phyloP scores from a whole-genome alignment of 2,113 vertebrate species.

The Nestor notabilis region DNA sequence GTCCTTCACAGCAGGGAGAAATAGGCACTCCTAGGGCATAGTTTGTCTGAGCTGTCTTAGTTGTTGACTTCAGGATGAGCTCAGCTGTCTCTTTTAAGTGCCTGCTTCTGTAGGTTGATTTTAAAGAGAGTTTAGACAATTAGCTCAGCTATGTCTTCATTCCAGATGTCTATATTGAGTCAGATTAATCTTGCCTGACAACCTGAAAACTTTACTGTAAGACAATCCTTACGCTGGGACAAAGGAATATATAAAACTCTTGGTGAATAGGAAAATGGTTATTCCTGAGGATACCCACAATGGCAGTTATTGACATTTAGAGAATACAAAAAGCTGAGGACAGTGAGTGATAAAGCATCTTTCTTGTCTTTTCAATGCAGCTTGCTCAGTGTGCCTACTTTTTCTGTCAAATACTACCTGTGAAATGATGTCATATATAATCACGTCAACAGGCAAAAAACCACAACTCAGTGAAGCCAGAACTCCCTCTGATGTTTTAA shows the following conservation, averaged over 20 bases:
- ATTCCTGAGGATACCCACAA: constrained; percentile 10
- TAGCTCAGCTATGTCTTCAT: constrained; percentile 1
- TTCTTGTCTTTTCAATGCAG: constrained; percentile 21
- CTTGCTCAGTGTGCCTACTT: constrained; percentile 34
- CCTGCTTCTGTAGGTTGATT: constrained; percentile 1
- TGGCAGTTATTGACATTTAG: constrained; percentile 10
- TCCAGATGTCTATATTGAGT: not conserved
- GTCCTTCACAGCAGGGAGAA: not conserved
- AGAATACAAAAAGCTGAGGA: constrained; percentile 41
- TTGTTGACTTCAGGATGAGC: not conserved
- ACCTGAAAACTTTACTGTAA: constrained; percentile 56
- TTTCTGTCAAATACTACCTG: not conserved
- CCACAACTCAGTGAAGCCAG: not conserved
- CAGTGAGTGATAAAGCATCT: not conserved
- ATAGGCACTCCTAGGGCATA: not conserved
- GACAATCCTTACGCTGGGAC: not conserved
- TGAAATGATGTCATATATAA: not conserved
- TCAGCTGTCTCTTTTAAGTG: constrained; percentile 3
- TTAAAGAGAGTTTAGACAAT: constrained; percentile 29
- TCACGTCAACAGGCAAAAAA: constrained; percentile 19
- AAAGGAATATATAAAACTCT: constrained; percentile 49
- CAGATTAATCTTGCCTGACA: constrained; percentile 34
- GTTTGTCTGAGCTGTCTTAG: not conserved
- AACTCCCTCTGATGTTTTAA: not conserved
- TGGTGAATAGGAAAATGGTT: constrained; percentile 51